A percentile compares a stretch with the other conserved stretches of the same genome.
phyloP scores from a whole-genome alignment of 2,888 invertebrate genomes.

The Zaprionus bogoriensis region DNA sequence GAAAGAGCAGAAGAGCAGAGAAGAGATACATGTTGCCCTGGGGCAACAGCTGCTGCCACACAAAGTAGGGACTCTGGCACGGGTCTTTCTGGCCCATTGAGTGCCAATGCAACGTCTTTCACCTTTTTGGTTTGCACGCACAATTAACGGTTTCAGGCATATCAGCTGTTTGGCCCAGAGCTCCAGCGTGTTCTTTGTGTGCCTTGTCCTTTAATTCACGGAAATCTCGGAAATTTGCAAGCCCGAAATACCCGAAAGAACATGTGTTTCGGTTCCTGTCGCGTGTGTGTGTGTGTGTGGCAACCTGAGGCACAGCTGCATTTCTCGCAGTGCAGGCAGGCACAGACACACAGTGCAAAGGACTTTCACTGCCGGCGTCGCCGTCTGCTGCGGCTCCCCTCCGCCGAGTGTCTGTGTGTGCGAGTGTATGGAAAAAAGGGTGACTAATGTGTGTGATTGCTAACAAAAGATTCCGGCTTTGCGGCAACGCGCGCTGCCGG shows the following conservation, averaged over 20 bases:
- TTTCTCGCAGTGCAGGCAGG: slow-evolving; percentile 70
- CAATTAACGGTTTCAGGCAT: slow-evolving; percentile 63
- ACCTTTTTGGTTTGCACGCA: slow-evolving; percentile 53
- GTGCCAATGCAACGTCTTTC: slow-evolving; percentile 26
- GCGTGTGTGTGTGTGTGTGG: slow-evolving; percentile 34
- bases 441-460: slow-evolving; percentile 82
- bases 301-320: slow-evolving; percentile 60
- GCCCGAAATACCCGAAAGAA: slow-evolving; percentile 32
- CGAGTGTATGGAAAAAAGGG: slow-evolving; percentile 77
- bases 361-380: slow-evolving; percentile 77
- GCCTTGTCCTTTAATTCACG: slow-evolving; percentile 29
- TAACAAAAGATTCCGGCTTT: slow-evolving; percentile 80
- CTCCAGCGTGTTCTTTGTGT: slow-evolving; percentile 26
- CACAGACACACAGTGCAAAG: slow-evolving; percentile 70
- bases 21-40: slow-evolving; percentile 1
- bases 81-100: slow-evolving; percentile 45
- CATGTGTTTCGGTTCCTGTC: slow-evolving; percentile 61
- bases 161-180: slow-evolving; percentile 61
- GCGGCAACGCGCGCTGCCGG: slow-evolving; percentile 37
- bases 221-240: slow-evolving; percentile 47
- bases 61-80: slow-evolving; percentile 9
- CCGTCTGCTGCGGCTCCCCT: slow-evolving; percentile 48
- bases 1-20: too few species aligned
- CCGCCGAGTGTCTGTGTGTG: slow-evolving; percentile 21
- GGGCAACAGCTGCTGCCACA: slow-evolving; percentile 37